A percentile compares a stretch with the other conserved stretches of the same genome.
Conservation (phyloP, 2,113 vertebrate genomes). For the Macrotus californicus region DNA sequence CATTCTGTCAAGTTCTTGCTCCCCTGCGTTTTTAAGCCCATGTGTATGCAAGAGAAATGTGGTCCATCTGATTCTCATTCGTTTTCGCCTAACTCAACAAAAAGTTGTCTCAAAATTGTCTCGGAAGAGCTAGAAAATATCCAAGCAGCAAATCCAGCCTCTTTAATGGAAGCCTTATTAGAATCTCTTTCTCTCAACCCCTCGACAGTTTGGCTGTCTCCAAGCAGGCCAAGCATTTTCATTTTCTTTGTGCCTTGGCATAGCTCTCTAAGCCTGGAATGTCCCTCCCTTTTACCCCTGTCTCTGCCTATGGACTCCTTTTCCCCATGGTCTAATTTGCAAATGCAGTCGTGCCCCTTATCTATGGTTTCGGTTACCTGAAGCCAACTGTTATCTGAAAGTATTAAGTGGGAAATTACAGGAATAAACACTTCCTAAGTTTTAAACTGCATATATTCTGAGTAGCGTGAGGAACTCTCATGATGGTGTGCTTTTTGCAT, state of each 20-base stretch:
- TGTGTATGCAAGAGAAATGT: constrained; percentile 72
- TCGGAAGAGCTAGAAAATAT: constrained; percentile 61
- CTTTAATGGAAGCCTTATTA: constrained; percentile 58
- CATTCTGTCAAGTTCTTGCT: constrained; percentile 71
- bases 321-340: not conserved
- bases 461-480: not conserved
- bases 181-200: not conserved
- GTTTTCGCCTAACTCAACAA: constrained; percentile 73
- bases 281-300: accelerated
- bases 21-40: constrained; percentile 51
- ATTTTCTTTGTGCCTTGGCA: not conserved
- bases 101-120: constrained; percentile 69
- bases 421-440: not conserved
- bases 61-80: constrained; percentile 75
- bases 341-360: not conserved
- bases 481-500: not conserved
- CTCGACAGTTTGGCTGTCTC: not conserved
- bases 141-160: constrained; percentile 50
- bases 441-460: not conserved
- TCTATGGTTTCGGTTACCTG: not conserved
- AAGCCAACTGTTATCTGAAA: not conserved
- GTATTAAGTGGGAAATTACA: not conserved
- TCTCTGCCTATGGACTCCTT: not conserved
- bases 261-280: not conserved
- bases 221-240: not conserved